Conservation (phyloP, 2,113 vertebrate species). For the Prionailurus viverrinus region DNA sequence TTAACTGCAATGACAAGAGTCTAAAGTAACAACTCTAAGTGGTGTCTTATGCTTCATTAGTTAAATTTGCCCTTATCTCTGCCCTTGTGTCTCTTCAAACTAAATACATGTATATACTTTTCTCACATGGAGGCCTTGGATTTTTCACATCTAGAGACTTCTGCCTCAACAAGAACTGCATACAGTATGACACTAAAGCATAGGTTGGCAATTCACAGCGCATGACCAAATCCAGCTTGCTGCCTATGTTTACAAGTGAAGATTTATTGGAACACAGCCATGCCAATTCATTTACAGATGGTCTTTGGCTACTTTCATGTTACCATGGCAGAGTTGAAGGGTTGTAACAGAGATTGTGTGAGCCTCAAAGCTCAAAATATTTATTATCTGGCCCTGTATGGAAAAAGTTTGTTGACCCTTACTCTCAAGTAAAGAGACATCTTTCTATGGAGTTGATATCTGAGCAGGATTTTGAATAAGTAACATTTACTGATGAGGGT, state of each 20-base stretch:
- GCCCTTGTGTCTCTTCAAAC: background rate
- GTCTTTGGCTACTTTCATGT: background rate
- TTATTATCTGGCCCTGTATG: background rate
- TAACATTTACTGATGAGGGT: background rate
- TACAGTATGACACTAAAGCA: background rate
- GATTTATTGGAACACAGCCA: conserved; percentile 26
- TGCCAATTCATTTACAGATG: background rate
- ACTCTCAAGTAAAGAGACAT: background rate
- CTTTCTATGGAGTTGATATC: background rate
- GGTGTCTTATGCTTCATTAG: background rate
- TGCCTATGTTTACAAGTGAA: conserved; percentile 37
- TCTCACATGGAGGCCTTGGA: background rate
- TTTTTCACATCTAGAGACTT: conserved; percentile 21
- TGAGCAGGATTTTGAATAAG: conserved; percentile 52
- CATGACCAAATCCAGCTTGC: background rate
- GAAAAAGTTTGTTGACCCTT: background rate
- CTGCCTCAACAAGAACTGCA: background rate
- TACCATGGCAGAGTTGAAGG: background rate
- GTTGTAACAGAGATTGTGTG: background rate
- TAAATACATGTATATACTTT: background rate
- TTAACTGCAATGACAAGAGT: conserved; percentile 34
- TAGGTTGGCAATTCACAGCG: background rate
- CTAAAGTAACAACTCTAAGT: background rate
- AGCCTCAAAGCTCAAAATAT: conserved; percentile 24
- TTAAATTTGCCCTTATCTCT: background rate